Evolutionary conservation across 2,888 invertebrate species (phyloP), one percentile per base, ranked within the genome.

Genomic region (Hirtodrosophila alboralis): DNA sequence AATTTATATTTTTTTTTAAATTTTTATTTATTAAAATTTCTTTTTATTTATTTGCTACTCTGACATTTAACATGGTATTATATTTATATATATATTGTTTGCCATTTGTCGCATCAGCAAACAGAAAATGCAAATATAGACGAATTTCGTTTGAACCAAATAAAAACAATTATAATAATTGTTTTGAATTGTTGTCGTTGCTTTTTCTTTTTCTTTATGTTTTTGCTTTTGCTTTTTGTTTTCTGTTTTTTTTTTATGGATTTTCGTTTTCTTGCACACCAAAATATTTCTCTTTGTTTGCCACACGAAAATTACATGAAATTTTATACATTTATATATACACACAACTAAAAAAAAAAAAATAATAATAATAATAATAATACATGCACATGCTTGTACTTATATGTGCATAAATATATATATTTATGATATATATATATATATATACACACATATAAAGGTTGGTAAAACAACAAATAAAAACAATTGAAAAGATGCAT

Each of bases 221-320:
- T 43, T 3, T 18, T 37, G 28, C 6, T 31, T 5, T 18, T 10
- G 23, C 10, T 45, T 21, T 7, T 53, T 27, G 26, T 21, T 40
- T 16, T 41, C 38, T 33, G 21, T n/a, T 36, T 36, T 14, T 21
- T 34, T 77, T 77, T 74, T 74, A 74, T 77, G 66, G 63, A 57
- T 74, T 77, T 69, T 68, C 59, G 63, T 61, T 77, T 69, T 68
- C 59, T 61, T 61, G 75, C 78, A 74, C 58, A 58, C 66, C 63
- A 70, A 77, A 77, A 75, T 70, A 77, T 75, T 77, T 23, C 18
- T 75, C 75, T 77, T 77, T 75, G 75, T 75, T 75, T 61, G 43
- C 34, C 63, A 59, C 70, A 75, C 75, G 66, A 77, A 77, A 69
- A 77, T 61, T 63, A 47, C 72, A 75, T 57, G 63, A 75, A 69